Percentiles rank a stretch among this genome's conserved stretches.
These are phyloP conservation scores for Chrysolina haemoptera DNA, from an alignment of 2,888 invertebrate species.

Conservation along the genomic window DNA sequence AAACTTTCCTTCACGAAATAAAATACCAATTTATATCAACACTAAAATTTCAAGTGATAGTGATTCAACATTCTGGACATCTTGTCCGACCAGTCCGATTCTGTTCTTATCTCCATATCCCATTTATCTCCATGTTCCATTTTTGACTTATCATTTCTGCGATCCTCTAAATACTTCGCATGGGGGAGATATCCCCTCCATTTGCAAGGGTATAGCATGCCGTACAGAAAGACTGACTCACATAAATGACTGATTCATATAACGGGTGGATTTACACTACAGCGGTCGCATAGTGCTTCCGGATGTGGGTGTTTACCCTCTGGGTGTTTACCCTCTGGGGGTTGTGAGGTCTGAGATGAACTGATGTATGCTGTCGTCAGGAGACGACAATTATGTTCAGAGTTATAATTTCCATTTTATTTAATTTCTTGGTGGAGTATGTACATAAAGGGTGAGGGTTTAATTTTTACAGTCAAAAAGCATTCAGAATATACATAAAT, in stretches of 20 bases:
- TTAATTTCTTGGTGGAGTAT: not conserved
- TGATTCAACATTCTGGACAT: not conserved
- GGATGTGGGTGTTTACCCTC: slow-evolving; percentile 6
- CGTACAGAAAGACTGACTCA: slow-evolving; percentile 15
- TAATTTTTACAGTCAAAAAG: too few species aligned
- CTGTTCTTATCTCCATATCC: not conserved
- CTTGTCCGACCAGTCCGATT: not conserved
- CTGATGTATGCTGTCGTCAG: not conserved
- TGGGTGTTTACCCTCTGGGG: slow-evolving; percentile 3
- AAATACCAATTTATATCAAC: too few species aligned
- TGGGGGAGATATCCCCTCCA: slow-evolving; percentile 9
- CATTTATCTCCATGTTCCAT: slow-evolving; percentile 28
- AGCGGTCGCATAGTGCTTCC: slow-evolving; percentile 11
- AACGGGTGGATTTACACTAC: slow-evolving; percentile 11
- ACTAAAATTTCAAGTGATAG: not conserved
- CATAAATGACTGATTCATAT: slow-evolving; percentile 17
- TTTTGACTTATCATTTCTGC: slow-evolving; percentile 29
- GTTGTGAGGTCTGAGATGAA: not conserved
- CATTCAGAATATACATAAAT: too few species aligned
- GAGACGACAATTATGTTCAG: not conserved
- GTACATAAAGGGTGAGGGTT: too few species aligned
- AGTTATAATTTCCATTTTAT: not conserved
- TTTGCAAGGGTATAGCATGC: not conserved
- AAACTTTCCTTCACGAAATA: too few species aligned
- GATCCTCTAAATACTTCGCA: slow-evolving; percentile 14